Evolutionary conservation across 1,140 invertebrate genomes (phyloP), one percentile per base, ranked within the genome.

Genomic region (Ceratina calcarata): DNA sequence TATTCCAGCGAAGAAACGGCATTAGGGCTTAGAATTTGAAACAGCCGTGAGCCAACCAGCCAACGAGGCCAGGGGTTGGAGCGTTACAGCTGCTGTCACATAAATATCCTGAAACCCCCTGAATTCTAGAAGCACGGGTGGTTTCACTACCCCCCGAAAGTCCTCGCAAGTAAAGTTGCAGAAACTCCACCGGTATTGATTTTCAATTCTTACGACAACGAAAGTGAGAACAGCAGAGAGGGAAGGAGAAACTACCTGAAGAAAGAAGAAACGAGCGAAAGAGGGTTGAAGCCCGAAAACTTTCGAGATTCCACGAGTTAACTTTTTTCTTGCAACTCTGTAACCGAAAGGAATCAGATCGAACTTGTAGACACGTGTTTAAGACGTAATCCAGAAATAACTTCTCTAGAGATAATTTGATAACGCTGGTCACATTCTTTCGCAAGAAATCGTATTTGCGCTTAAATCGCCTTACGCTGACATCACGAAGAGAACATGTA

Each of bases 71-170:
- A 37, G 70, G 81, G 78, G 78, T 80, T 70, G 78, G 71, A 80
- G 62, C 71, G 84, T 65, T 87, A 87, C 87, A 89, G 87, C 84
- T 86, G 86, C 88, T 86, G 86, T 89, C 88, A 88, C 88, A 89
- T 89, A 89, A 89, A 88, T 89, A 89, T 89, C 87, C 78, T 27
- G 86, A 86, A 88, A 87, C 81, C 88, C 80, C 78, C 80, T 65
- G 73, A 86, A 88, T 88, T 86, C 80, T 85, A 66, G 82, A 82
- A 72, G 83, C 80, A 69, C 76, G 79, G 70, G 32, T 58, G 66
- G 62, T 78, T 16, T 57, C 55, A 16, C 55, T 2, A 62, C 69
- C n/a, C 80, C 69, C 15, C 58, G 60, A 18, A 51, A 24, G 57
- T 49, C 66, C 53, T 80, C 51, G 70, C 86, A 45, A 45, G 81